Evolutionary conservation across 2,888 invertebrate genomes (phyloP).

Genomic region (Mactromeris polynyma): DNA sequence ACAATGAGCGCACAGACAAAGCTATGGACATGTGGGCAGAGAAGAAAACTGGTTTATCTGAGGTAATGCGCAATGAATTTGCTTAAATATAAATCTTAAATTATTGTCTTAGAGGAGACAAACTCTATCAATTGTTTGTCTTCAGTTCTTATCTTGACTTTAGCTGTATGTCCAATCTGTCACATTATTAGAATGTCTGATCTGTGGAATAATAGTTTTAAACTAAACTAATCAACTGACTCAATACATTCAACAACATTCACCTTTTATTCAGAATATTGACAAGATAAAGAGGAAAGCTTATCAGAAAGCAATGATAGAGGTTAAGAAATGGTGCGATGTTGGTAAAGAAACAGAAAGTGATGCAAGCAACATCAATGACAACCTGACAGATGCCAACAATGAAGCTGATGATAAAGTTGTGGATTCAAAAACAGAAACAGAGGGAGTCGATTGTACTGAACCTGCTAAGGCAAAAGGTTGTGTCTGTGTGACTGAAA

Average conservation of each 20-base stretch:
- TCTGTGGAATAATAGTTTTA: no score
- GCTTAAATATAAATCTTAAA: no score
- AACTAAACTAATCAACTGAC: no score
- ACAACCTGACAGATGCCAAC: neutral
- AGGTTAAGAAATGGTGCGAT: conserved; percentile 61
- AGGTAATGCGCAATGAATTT: neutral
- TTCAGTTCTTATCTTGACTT: no score
- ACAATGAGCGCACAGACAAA: conserved; percentile 66
- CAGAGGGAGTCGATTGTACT: neutral
- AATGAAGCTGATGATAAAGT: neutral
- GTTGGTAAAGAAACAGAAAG: neutral
- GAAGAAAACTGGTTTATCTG: conserved; percentile 50
- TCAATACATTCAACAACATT: no score
- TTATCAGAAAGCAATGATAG: conserved; percentile 55
- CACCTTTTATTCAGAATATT: conserved; percentile 68
- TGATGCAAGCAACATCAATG: neutral
- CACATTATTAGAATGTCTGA: no score
- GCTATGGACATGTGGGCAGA: conserved; percentile 76
- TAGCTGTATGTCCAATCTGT: no score
- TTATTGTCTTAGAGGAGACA: no score
- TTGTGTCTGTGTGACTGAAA: neutral
- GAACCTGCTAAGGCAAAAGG: neutral
- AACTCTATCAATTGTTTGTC: no score
- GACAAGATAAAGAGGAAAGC: conserved; percentile 61
- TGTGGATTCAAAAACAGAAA: neutral